phyloP scores from a whole-genome alignment of 2,888 invertebrate genomes.

The Tortrix viridana region DNA sequence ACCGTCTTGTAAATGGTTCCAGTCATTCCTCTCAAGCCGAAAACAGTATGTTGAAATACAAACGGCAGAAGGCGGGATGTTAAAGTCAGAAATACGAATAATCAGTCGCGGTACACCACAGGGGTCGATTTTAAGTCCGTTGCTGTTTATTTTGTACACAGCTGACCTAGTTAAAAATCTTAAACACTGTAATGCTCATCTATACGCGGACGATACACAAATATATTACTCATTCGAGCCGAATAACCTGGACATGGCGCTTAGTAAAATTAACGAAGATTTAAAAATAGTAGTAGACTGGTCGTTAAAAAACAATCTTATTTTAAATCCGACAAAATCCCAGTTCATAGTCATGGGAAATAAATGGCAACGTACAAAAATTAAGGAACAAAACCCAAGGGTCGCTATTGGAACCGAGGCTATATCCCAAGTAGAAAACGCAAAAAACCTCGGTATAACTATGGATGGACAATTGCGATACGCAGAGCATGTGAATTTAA shows the following conservation, averaged over 20 bases:
- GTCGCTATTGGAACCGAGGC: not conserved
- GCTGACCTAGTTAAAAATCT: not conserved
- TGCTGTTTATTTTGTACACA: slow-evolving; percentile 12
- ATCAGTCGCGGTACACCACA: slow-evolving; percentile 1
- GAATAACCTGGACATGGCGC: not conserved
- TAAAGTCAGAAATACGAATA: not conserved
- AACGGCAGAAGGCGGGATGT: not conserved
- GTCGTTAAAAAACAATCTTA: not conserved
- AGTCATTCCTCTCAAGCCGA: not conserved
- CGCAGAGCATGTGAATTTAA: not conserved
- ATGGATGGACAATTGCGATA: not conserved
- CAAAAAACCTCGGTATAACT: not conserved
- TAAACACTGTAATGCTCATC: not conserved
- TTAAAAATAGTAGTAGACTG: not conserved
- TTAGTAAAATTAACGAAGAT: not conserved
- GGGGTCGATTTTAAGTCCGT: slow-evolving; percentile 4
- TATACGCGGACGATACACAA: slow-evolving; percentile 4
- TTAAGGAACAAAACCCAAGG: not conserved
- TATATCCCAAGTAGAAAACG: not conserved
- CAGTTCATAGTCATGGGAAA: slow-evolving; percentile 5
- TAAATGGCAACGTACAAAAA: slow-evolving; percentile 1
- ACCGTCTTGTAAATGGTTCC: not conserved
- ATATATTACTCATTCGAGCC: not conserved
- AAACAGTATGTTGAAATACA: slow-evolving; percentile 7
- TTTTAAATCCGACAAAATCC: not conserved